These are phyloP conservation scores for fruit fly (Drosophila melanogaster) DNA, from an alignment of 1,140 invertebrate genomes.

Conservation along the genomic window Release_6_plus_ISO1_MT NT_033779.5:7118001-7118500, in stretches of 20 bases:
- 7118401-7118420: slow-evolving; percentile 54
- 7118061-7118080: slow-evolving; percentile 11
- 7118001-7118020: background rate
- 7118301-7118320: slow-evolving; percentile 8
- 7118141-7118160: slow-evolving; percentile 33
- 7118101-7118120: slow-evolving; percentile 58
- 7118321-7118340: background rate
- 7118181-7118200: slow-evolving; percentile 20
- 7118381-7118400: slow-evolving; percentile 80
- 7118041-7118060: background rate
- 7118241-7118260: slow-evolving; percentile 54
- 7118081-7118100: slow-evolving; percentile 34
- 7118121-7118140: slow-evolving; percentile 64
- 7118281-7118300: slow-evolving; percentile 52
- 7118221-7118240: background rate
- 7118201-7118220: slow-evolving; percentile 7
- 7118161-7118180: slow-evolving; percentile 63
- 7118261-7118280: slow-evolving; percentile 72
- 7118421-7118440: slow-evolving; percentile 49
- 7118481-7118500: slow-evolving; percentile 20
- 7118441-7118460: slow-evolving; percentile 55
- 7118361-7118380: slow-evolving; percentile 79
- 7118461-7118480: slow-evolving; percentile 31
- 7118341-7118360: slow-evolving; percentile 23
- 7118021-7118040: slow-evolving; percentile 25